Evolutionary conservation across 2,113 vertebrate species (phyloP).

Genomic region (Pogonocichla stellata): DNA sequence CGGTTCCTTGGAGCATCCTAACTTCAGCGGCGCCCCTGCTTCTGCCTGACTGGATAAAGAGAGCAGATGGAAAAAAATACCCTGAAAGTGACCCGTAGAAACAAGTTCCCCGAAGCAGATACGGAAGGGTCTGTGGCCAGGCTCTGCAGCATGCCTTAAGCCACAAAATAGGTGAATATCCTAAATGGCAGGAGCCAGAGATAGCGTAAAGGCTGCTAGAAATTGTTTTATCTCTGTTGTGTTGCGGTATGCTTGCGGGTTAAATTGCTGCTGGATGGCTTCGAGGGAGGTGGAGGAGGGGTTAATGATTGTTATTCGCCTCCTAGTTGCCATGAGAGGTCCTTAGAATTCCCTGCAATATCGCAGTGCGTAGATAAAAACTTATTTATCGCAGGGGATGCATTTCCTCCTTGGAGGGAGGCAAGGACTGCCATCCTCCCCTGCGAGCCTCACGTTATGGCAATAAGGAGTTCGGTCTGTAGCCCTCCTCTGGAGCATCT

Average conservation of each 20-base stretch:
- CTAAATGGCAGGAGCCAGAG: neutral
- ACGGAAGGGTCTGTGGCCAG: neutral
- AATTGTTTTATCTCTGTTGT: neutral
- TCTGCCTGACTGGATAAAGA: neutral
- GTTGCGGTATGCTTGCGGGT: neutral
- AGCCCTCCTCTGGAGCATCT: neutral
- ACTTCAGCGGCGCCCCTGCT: conserved; percentile 7
- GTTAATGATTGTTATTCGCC: conserved; percentile 19
- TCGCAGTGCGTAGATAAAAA: neutral
- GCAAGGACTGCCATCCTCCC: neutral
- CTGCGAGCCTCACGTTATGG: neutral
- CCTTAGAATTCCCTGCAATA: conserved; percentile 47
- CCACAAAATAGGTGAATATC: neutral
- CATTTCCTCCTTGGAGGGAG: conserved; percentile 3
- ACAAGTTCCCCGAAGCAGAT: neutral
- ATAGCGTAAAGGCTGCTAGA: neutral
- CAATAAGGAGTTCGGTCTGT: neutral
- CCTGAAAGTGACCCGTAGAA: neutral
- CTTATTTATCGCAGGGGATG: neutral
- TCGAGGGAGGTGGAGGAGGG: neutral
- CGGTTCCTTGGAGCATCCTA: conserved; percentile 6
- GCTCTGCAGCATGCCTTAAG: neutral
- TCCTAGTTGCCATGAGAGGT: conserved; percentile 35
- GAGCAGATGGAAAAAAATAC: neutral
- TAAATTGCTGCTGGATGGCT: neutral